These are phyloP conservation scores for Myopa tessellatipennis DNA, from an alignment of 2,888 invertebrate species.

Conservation along the genomic window DNA sequence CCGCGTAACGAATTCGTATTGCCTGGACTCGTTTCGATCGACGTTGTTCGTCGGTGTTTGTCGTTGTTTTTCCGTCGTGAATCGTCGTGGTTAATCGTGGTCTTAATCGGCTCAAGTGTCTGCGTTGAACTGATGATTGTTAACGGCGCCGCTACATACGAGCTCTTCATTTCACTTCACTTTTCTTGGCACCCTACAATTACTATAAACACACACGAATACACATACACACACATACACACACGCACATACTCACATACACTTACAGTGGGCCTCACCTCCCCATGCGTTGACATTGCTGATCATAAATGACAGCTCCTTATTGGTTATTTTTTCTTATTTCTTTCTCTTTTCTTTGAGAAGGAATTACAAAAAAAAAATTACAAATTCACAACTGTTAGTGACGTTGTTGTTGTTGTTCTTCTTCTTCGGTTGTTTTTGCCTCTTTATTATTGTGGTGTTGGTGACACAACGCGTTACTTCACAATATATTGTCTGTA, in stretches of 20 bases:
- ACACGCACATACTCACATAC: background rate
- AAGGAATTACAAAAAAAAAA: slow-evolving; percentile 11
- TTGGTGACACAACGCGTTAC: slow-evolving; percentile 12
- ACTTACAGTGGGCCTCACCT: background rate
- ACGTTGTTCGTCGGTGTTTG: background rate
- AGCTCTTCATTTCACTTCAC: slow-evolving; percentile 5
- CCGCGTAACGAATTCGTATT: background rate
- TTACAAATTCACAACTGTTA: slow-evolving; percentile 13
- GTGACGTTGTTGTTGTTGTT: background rate
- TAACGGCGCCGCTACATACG: background rate
- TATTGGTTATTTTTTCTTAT: background rate
- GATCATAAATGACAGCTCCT: background rate
- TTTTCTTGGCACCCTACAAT: slow-evolving; percentile 6
- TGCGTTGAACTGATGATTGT: slow-evolving; percentile 23
- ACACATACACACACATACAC: background rate
- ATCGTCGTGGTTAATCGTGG: background rate
- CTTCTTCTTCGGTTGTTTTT: background rate
- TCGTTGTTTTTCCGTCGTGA: background rate
- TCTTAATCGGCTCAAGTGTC: slow-evolving; percentile 18
- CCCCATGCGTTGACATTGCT: background rate
- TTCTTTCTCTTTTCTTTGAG: slow-evolving; percentile 14
- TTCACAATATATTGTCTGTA: no score
- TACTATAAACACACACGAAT: no score
- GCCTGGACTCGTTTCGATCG: slow-evolving; percentile 20
- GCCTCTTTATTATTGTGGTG: background rate